Evolutionary conservation across 2,113 vertebrate species (phyloP).

Genomic region (Phoxinus phoxinus): DNA sequence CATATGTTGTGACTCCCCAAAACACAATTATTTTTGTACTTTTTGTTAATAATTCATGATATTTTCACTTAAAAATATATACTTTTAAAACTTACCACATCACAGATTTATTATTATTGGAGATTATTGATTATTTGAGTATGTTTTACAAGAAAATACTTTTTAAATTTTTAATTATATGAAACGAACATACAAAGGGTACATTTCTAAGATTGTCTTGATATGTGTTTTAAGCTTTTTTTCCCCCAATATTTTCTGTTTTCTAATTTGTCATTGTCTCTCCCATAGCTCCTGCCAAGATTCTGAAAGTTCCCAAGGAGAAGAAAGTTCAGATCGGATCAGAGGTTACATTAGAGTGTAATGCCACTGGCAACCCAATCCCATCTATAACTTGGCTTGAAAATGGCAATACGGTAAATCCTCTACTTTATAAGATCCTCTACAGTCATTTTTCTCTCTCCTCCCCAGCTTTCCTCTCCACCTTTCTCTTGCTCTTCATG

Average conservation of each 20-base stretch:
- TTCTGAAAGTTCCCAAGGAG: slow-evolving; percentile 90
- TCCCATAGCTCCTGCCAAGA: slow-evolving; percentile 89
- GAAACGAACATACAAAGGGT: too few relatives aligned
- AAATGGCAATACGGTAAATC: slow-evolving; percentile 93
- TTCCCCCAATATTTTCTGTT: background rate
- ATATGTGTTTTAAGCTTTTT: background rate
- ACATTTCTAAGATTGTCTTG: background rate
- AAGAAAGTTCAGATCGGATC: slow-evolving; percentile 90
- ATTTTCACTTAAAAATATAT: background rate
- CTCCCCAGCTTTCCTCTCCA: background rate
- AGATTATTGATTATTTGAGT: background rate
- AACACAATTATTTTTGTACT: background rate
- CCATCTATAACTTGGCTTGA: slow-evolving; percentile 94
- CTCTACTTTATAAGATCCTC: background rate
- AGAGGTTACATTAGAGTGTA: slow-evolving; percentile 86
- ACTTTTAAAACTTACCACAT: background rate
- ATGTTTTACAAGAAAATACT: too few relatives aligned
- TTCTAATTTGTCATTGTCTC: slow-evolving; percentile 21
- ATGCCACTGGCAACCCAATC: slow-evolving; percentile 88
- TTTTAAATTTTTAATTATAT: too few relatives aligned
- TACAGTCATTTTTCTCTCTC: background rate
- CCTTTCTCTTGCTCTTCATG: background rate
- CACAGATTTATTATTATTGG: background rate
- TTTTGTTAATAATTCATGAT: background rate
- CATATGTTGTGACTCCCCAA: background rate